These are phyloP conservation scores for Astreopora myriophthalma DNA, from an alignment of 64 coral and sea anemone species.

Conservation along the genomic window DNA sequence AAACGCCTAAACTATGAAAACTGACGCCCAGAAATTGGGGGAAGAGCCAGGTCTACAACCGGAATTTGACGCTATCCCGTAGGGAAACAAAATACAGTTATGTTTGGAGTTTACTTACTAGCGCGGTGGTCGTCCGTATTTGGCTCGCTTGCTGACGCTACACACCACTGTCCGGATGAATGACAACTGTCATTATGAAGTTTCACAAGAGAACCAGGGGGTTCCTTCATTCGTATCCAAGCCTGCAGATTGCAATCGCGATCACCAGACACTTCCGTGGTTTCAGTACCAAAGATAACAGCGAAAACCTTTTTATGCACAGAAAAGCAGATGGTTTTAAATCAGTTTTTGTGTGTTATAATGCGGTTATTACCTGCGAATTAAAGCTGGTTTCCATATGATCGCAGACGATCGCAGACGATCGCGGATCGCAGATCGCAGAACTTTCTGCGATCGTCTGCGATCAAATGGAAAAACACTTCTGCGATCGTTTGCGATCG, in stretches of 20 bases:
- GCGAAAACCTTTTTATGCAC: neutral
- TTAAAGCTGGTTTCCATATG: no score
- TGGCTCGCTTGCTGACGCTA: neutral
- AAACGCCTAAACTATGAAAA: no score
- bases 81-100: neutral
- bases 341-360: no score
- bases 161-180: neutral
- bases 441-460: no score
- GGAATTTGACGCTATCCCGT: no score
- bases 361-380: no score
- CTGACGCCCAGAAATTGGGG: no score
- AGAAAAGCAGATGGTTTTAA: neutral
- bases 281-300: neutral
- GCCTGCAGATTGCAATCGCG: neutral
- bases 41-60: no score
- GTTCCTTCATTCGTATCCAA: neutral
- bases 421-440: no score
- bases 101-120: neutral
- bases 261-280: neutral
- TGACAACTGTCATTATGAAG: neutral
- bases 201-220: neutral
- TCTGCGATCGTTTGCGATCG: no score
- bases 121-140: neutral
- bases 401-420: no score
- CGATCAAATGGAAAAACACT: no score